Percentiles rank a stretch among this genome's conserved stretches.
Conservation (phyloP, 2,888 invertebrate species). For the Leucania comma region DNA sequence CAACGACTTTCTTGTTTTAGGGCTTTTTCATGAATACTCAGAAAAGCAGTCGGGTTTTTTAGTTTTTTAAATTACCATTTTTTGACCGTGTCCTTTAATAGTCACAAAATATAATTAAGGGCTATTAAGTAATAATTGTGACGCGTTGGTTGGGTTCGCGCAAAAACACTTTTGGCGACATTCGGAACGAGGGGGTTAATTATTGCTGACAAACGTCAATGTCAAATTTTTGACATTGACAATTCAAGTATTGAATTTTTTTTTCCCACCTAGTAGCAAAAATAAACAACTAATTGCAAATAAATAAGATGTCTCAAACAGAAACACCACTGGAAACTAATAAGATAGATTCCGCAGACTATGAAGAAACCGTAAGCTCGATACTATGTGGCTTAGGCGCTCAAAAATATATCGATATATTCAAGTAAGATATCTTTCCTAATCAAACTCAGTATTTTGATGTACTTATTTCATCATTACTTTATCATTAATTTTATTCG, state of each 20-base stretch:
- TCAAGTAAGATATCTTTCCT: conserved; percentile 75
- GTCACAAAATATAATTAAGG: no score
- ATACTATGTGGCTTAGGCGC: conserved; percentile 82
- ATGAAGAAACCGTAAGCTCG: conserved; percentile 83
- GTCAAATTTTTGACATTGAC: conserved; percentile 13
- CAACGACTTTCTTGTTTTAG: no score
- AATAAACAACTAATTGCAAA: conserved; percentile 35
- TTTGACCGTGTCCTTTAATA: no score
- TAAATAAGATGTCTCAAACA: conserved; percentile 36
- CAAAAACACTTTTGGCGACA: no score
- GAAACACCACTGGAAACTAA: conserved; percentile 49
- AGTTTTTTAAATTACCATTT: no score
- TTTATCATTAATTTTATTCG: background rate
- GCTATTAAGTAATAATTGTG: no score
- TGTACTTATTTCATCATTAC: background rate
- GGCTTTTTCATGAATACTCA: no score
- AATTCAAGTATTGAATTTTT: conserved; percentile 3
- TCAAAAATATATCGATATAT: conserved; percentile 85
- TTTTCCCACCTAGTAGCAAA: background rate
- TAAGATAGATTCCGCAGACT: conserved; percentile 81
- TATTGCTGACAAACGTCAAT: no score
- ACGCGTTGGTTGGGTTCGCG: no score
- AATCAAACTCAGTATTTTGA: background rate
- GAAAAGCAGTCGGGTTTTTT: no score
- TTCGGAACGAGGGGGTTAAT: no score